A percentile compares a stretch with the other conserved stretches of the same genome.
Evolutionary conservation across 2,888 invertebrate species (phyloP).

Genomic region (Slavum lentiscoides): DNA sequence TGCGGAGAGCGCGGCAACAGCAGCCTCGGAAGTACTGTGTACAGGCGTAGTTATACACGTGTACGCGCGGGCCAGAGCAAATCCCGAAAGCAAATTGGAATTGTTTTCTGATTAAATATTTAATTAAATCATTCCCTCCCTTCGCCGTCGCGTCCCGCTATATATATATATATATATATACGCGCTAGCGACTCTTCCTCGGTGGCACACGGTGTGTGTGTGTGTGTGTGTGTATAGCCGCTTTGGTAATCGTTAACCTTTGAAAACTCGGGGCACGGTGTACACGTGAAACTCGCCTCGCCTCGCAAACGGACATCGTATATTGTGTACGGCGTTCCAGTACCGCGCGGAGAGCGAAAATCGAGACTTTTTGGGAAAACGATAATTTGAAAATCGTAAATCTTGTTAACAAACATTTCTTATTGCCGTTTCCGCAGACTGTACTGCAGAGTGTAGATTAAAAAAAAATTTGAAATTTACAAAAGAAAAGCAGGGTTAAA

Average conservation of each 20-base stretch:
- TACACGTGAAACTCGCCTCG: neutral
- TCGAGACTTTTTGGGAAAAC: no score
- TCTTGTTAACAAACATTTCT: no score
- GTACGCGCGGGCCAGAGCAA: constrained; percentile 10
- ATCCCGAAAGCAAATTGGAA: constrained; percentile 55
- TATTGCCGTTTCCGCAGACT: no score
- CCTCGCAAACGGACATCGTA: neutral
- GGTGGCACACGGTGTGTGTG: neutral
- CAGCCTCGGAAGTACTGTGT: no score
- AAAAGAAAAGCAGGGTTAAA: no score
- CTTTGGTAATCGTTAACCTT: constrained; percentile 43
- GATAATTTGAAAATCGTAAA: no score
- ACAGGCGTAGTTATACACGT: neutral
- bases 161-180: no score
- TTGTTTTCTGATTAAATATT: constrained; percentile 56
- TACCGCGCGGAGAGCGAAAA: no score
- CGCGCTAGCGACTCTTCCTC: neutral
- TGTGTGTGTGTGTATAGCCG: neutral
- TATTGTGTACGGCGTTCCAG: no score
- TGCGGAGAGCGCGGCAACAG: no score
- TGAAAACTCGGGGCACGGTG: neutral
- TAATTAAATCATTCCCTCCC: constrained; percentile 54
- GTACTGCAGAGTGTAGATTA: no score
- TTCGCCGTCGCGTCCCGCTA: neutral
- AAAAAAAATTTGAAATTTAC: no score